Evolutionary conservation across 1,140 invertebrate species (phyloP).

Genomic region (Brachionus rotundiformis): DNA sequence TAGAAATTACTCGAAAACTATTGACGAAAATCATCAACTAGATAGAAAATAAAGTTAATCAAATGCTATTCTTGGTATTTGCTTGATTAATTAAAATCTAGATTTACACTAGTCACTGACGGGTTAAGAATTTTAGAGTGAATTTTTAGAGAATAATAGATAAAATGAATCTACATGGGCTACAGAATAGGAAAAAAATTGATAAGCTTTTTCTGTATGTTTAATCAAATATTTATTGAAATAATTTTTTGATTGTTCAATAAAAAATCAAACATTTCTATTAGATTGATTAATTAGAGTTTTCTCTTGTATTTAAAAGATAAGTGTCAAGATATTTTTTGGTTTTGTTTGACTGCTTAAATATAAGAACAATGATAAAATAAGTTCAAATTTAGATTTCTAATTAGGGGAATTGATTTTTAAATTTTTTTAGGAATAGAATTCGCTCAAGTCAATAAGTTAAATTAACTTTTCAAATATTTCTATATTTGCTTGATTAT

Average conservation of each 20-base stretch:
- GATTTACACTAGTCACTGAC: background rate
- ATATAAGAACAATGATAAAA: conserved; percentile 32
- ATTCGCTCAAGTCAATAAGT: background rate
- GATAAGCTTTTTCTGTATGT: background rate
- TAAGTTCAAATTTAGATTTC: conserved; percentile 27
- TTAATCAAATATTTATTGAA: background rate
- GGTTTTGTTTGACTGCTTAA: conserved; percentile 7
- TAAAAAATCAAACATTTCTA: background rate
- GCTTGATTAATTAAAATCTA: background rate
- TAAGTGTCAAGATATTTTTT: conserved; percentile 9
- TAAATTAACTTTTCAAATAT: conserved; percentile 23
- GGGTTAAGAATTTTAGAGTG: background rate
- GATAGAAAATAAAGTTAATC: background rate
- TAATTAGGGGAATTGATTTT: conserved; percentile 29
- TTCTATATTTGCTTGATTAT: background rate
- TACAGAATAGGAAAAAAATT: background rate
- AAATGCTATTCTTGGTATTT: background rate
- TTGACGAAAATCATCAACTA: background rate
- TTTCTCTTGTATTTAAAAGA: conserved; percentile 4
- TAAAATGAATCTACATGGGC: background rate
- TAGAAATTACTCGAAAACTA: background rate
- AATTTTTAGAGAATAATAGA: background rate
- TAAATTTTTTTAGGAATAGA: background rate
- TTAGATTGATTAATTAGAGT: conserved; percentile 40
- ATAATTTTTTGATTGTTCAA: conserved; percentile 30